These are phyloP conservation scores for Marisa cornuarietis DNA, from an alignment of 1,140 invertebrate species.

Conservation along the genomic window DNA sequence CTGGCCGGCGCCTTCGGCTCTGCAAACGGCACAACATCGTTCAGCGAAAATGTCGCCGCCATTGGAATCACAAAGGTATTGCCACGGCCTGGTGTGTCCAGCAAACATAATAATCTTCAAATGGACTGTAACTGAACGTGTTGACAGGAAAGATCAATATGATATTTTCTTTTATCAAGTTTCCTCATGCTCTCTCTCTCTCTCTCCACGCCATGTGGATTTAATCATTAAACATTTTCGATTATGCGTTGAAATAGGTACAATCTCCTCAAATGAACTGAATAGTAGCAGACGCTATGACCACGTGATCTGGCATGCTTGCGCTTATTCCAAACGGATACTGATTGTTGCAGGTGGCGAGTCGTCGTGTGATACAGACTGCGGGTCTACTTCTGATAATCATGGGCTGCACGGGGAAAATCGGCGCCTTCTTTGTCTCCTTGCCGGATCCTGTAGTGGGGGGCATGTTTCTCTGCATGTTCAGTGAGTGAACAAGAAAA, in stretches of 20 bases:
- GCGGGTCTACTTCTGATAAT: slow-evolving; percentile 82
- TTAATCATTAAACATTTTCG: no score
- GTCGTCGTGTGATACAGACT: slow-evolving; percentile 83
- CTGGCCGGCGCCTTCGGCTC: slow-evolving; percentile 82
- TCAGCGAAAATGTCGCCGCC: slow-evolving; percentile 84
- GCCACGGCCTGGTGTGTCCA: not conserved
- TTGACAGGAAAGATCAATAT: no score
- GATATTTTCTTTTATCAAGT: not conserved
- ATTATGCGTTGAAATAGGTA: not conserved
- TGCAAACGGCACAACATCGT: slow-evolving; percentile 85
- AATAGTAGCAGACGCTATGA: not conserved
- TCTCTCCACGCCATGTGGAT: not conserved
- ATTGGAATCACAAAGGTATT: slow-evolving; percentile 74
- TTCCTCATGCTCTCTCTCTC: not conserved
- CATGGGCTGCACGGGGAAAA: slow-evolving; percentile 75
- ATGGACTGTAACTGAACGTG: not conserved
- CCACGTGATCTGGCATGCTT: not conserved
- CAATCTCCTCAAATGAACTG: not conserved
- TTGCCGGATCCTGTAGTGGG: slow-evolving; percentile 88
- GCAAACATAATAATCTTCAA: no score
- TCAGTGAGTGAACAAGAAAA: slow-evolving; percentile 71
- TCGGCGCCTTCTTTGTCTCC: slow-evolving; percentile 86
- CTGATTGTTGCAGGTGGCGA: slow-evolving; percentile 75
- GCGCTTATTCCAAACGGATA: not conserved
- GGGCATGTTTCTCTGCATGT: slow-evolving; percentile 88